A percentile compares a stretch with the other conserved stretches of the same genome.
Conservation (phyloP, 2,113 vertebrate genomes). For the Hypomesus transpacificus region DNA sequence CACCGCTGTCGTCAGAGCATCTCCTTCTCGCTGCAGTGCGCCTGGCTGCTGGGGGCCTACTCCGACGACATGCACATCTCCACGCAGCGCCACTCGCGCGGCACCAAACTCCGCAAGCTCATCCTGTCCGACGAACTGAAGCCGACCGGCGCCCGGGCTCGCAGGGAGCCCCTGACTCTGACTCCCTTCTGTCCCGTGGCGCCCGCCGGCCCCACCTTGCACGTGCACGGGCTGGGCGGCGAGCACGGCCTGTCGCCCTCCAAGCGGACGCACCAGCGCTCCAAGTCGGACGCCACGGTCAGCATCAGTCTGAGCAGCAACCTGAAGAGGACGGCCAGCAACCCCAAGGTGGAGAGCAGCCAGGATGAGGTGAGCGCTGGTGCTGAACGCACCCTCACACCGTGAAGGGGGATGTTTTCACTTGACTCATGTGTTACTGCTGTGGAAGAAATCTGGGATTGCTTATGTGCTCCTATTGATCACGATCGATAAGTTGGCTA, state of each 20-base stretch:
- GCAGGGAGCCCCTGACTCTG: conserved; percentile 67
- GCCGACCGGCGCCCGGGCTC: conserved; percentile 70
- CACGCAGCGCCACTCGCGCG: conserved; percentile 88
- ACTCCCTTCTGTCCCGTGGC: conserved; percentile 42
- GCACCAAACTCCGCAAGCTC: conserved; percentile 88
- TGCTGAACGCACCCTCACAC: not conserved
- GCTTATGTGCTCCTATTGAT: too few relatives aligned
- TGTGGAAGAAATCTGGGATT: too few relatives aligned
- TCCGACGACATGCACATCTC: conserved; percentile 98
- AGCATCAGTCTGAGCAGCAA: conserved; percentile 91
- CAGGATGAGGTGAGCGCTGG: conserved; percentile 82
- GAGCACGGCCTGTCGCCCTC: conserved; percentile 85
- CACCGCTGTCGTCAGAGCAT: conserved; percentile 96
- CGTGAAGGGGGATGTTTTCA: too few relatives aligned
- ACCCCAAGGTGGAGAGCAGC: conserved; percentile 91
- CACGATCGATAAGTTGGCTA: too few relatives aligned
- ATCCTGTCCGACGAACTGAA: conserved; percentile 95
- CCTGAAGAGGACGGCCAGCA: conserved; percentile 93
- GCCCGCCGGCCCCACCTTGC: conserved; percentile 1
- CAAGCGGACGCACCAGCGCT: conserved; percentile 95
- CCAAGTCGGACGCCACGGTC: conserved; percentile 92
- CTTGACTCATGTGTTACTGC: too few relatives aligned
- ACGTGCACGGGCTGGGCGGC: conserved; percentile 60
- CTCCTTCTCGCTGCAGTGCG: conserved; percentile 89
- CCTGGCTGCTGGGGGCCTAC: conserved; percentile 89